A percentile compares a stretch with the other conserved stretches of the same genome.
These are phyloP conservation scores for Urocolius indicus DNA, from an alignment of 2,113 vertebrate species.

Conservation along the genomic window DNA sequence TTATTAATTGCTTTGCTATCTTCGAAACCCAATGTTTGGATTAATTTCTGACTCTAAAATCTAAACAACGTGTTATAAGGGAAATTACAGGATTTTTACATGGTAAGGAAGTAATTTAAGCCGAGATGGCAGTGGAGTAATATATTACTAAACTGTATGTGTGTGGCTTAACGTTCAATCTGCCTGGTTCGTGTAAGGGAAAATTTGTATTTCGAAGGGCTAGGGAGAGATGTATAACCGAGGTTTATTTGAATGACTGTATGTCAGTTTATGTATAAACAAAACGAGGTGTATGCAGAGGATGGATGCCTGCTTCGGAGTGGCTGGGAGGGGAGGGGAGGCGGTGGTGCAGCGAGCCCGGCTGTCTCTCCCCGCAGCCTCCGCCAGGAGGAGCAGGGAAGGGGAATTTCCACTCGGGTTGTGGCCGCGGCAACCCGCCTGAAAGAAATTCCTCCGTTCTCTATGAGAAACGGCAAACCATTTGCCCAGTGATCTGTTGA, in stretches of 20 bases:
- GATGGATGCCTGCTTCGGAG: neutral
- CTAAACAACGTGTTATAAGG: neutral
- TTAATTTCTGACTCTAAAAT: neutral
- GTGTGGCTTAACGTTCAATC: neutral
- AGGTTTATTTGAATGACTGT: neutral
- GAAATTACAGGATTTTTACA: neutral
- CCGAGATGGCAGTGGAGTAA: neutral
- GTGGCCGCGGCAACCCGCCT: too few species aligned
- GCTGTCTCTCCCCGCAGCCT: neutral
- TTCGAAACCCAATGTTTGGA: constrained; percentile 54
- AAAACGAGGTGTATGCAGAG: neutral
- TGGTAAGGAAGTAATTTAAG: neutral
- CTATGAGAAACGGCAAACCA: neutral
- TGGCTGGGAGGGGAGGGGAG: neutral
- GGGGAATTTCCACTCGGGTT: too few species aligned
- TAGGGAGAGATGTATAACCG: accelerated
- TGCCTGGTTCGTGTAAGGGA: neutral
- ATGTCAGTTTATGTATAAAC: neutral
- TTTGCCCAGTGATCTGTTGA: neutral
- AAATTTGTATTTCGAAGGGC: neutral
- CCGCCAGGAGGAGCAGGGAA: constrained; percentile 73
- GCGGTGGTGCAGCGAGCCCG: neutral
- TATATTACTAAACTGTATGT: neutral
- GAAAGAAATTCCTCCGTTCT: neutral
- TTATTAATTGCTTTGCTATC: constrained; percentile 45